A percentile compares a stretch with the other conserved stretches of the same genome.
Evolutionary conservation across 2,888 invertebrate genomes (phyloP).

Genomic region (Doris montereyensis): DNA sequence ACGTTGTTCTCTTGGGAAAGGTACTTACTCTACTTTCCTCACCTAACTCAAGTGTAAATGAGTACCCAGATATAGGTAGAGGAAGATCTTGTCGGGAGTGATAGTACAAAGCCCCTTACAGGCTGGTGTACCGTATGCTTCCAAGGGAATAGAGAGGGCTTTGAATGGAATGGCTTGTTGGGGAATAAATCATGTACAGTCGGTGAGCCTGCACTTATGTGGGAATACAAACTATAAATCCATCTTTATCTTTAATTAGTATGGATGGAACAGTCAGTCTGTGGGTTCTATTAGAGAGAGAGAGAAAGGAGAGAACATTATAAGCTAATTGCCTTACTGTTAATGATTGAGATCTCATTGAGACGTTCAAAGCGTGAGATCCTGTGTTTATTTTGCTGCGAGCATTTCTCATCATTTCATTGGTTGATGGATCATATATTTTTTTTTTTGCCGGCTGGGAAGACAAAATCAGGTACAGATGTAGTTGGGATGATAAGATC

Average conservation of each 20-base stretch:
- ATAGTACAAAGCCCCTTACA: too few relatives aligned
- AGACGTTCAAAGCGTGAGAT: slow-evolving; percentile 48
- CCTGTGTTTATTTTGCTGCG: slow-evolving; percentile 63
- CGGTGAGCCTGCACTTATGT: too few relatives aligned
- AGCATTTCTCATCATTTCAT: slow-evolving; percentile 50
- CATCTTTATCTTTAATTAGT: too few relatives aligned
- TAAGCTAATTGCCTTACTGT: slow-evolving; percentile 51
- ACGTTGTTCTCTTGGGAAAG: not conserved
- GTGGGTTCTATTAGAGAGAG: not conserved
- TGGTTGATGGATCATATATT: slow-evolving; percentile 54
- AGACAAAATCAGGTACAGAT: not conserved
- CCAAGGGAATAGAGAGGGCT: too few relatives aligned
- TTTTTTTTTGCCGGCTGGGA: slow-evolving; percentile 39
- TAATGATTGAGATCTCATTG: slow-evolving; percentile 44
- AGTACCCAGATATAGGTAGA: too few relatives aligned
- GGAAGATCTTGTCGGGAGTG: not conserved
- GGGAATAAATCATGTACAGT: too few relatives aligned
- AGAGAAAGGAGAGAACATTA: not conserved
- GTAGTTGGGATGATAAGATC: too few relatives aligned
- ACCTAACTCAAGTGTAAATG: too few relatives aligned
- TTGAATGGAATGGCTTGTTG: too few relatives aligned
- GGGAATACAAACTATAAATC: too few relatives aligned
- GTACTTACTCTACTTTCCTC: too few relatives aligned
- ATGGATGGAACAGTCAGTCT: not conserved
- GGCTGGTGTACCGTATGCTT: too few relatives aligned